A percentile compares a stretch with the other conserved stretches of the same genome.
These are phyloP conservation scores for Nymphalis urticae DNA, from an alignment of 2,888 invertebrate species.

Conservation along the genomic window DNA sequence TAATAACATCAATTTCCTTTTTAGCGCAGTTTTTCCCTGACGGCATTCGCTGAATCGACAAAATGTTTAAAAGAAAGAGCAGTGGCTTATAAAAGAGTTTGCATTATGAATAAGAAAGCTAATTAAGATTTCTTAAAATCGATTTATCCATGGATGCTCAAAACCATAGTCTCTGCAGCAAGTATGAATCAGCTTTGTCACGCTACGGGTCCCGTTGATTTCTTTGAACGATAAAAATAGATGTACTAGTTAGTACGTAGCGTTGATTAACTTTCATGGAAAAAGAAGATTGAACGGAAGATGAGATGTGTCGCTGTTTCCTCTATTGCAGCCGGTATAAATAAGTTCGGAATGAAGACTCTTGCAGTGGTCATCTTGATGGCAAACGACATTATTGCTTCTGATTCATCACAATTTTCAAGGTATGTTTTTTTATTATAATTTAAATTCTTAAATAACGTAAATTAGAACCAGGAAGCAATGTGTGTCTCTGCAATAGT, in stretches of 20 bases:
- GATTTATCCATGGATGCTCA: conserved; percentile 29
- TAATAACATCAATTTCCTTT: no score
- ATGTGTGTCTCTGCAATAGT: conserved; percentile 14
- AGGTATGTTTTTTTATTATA: conserved; percentile 29
- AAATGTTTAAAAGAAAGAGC: conserved; percentile 15
- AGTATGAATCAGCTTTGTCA: conserved; percentile 42
- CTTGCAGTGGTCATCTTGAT: conserved; percentile 34
- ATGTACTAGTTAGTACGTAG: conserved; percentile 50
- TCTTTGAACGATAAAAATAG: conserved; percentile 68
- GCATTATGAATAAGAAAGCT: conserved; percentile 9
- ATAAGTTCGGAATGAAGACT: conserved; percentile 43
- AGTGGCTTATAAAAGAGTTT: background rate
- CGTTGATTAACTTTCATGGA: conserved; percentile 69
- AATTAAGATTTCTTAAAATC: conserved; percentile 21
- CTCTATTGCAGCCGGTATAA: conserved; percentile 52
- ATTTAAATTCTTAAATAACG: background rate
- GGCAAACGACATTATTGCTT: conserved; percentile 20
- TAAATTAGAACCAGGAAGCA: conserved; percentile 8
- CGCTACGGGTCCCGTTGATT: conserved; percentile 49
- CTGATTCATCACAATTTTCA: conserved; percentile 7
- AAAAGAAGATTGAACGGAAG: conserved; percentile 55
- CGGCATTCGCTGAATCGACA: background rate
- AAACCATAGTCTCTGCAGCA: conserved; percentile 33
- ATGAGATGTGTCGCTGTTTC: conserved; percentile 53
- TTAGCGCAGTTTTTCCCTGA: no score